These are phyloP conservation scores for Seriola quinqueradiata DNA, from an alignment of 2,113 vertebrate species.

Conservation along the genomic window DNA sequence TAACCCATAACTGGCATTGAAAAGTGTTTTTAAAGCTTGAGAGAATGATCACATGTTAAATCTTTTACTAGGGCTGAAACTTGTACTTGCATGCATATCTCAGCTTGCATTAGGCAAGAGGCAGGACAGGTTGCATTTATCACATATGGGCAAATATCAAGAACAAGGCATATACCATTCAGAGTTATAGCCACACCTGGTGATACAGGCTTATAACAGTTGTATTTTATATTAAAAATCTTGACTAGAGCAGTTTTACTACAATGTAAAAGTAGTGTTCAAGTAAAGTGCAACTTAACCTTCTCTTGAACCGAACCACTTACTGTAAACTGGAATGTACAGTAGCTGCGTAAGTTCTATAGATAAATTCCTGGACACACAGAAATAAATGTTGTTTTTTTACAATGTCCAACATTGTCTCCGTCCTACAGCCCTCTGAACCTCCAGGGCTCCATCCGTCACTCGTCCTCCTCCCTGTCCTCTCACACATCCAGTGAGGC, in stretches of 20 bases:
- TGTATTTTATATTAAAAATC: neutral
- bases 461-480: constrained; percentile 95
- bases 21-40: neutral
- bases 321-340: neutral
- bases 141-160: neutral
- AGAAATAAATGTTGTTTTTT: neutral
- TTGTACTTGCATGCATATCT: neutral
- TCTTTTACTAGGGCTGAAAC: neutral
- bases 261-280: too few species aligned
- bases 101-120: neutral
- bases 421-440: constrained; percentile 89
- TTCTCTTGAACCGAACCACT: neutral
- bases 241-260: neutral
- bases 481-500: constrained; percentile 96
- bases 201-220: neutral
- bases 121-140: neutral
- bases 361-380: neutral
- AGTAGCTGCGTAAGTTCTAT: neutral
- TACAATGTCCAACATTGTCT: neutral
- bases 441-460: constrained; percentile 92
- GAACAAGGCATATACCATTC: too few species aligned
- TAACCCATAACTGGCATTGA: too few species aligned
- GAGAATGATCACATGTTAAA: neutral
- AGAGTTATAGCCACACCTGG: neutral
- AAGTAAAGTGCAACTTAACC: neutral